Evolutionary conservation across 2,797 vertebrate genomes (phyloP).

Genomic region (Sebastes vulpes): DNA sequence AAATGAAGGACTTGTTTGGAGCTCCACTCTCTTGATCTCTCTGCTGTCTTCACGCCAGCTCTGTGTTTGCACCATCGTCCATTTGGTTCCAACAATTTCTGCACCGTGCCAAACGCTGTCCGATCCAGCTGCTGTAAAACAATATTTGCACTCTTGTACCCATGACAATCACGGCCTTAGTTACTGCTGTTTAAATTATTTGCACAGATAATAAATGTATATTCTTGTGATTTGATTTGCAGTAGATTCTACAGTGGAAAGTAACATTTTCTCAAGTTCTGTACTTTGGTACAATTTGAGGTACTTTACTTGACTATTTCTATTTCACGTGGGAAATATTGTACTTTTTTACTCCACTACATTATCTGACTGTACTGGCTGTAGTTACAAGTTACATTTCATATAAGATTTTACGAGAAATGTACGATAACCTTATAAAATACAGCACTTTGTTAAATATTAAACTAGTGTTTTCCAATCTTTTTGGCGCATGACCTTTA

Average conservation of each 20-base stretch:
- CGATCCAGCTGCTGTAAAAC: constrained; percentile 46
- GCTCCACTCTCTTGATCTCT: not conserved
- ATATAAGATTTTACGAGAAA: not conserved
- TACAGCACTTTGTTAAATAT: not conserved
- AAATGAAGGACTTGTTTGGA: not conserved
- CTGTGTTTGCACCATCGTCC: constrained; percentile 39
- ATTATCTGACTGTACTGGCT: not conserved
- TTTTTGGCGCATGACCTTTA: not conserved
- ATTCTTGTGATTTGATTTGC: not conserved
- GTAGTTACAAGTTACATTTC: not conserved
- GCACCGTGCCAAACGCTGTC: constrained; percentile 34
- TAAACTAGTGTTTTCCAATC: not conserved
- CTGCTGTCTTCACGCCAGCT: constrained; percentile 2
- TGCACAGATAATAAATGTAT: constrained; percentile 28
- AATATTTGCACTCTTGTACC: constrained; percentile 45
- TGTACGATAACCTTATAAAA: not conserved
- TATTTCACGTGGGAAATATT: no score
- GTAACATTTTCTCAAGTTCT: not conserved
- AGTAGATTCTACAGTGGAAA: not conserved
- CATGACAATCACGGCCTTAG: constrained; percentile 4
- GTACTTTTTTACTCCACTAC: not conserved
- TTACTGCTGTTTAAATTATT: constrained; percentile 46
- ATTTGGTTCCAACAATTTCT: not conserved
- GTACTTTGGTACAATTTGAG: not conserved
- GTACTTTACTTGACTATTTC: not conserved